Base-by-base conservation (phyloP, 2,113 vertebrate genomes). In the Diglossa brunneiventris region DNA sequence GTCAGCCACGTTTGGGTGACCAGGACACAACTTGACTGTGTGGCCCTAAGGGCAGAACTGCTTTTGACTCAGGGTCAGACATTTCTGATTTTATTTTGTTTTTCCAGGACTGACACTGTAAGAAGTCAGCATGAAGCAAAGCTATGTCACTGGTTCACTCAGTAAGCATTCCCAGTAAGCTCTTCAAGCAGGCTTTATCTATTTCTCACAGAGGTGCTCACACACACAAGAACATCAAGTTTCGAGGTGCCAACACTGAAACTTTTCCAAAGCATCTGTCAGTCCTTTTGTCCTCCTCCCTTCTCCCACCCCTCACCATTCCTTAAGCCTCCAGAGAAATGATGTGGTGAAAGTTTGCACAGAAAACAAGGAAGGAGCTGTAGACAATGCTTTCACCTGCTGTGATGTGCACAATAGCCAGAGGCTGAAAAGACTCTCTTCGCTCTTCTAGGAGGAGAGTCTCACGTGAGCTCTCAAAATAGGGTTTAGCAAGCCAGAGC, bases 381-480 rank as follows among this genome's bases (percentile, higher is more conserved):
- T 4, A 37, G 72, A 83, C 75, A 44, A 27, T 1, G 2, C 31
- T 35, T 77, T 87, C 30, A 90, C 83, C 94, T 94, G 92, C 94
- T 83, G 90, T 53, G 88, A 94, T 73, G 44, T 62, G 68, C 72
- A 52, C 67, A 33, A 91, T 33, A 90, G 85, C 92, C 9, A 14
- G 50, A 88, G 68, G 46, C 74, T 63, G 74, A 72, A 89, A 79
- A 33, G 24, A 5, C 35, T 88, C 61, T 47, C n/a, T 55, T 77
- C 35, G 2, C 74, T 93, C 22, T 80, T 83, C 73, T 75, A 72
- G 58, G 83, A 74, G 75, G 35, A 82, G 37, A 86, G 70, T 86
- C 90, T 83, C 85, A n/a, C 74, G 76, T 68, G 73, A 91, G 56
- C 61, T 92, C 92, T 88, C 85, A 78, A 85, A 96, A 96, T 61